Evolutionary conservation across 2,113 vertebrate species (phyloP).

Genomic region (Dermatemys mawii): DNA sequence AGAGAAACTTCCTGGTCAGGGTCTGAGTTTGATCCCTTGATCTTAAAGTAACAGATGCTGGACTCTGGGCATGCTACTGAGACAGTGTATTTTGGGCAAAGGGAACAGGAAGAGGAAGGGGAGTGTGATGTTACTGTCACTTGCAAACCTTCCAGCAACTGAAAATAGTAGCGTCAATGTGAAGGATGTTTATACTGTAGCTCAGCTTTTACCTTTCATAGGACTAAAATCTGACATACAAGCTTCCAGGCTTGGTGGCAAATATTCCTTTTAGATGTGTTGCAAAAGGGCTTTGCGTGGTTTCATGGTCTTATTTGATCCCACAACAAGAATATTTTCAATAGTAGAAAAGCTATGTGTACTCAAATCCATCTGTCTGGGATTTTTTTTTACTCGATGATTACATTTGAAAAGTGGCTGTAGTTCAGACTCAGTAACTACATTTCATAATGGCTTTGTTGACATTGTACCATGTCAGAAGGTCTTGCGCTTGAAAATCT

Average conservation of each 20-base stretch:
- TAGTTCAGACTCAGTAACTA: not conserved
- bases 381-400: not conserved
- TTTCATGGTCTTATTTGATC: not conserved
- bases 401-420: not conserved
- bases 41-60: not conserved
- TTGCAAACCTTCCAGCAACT: fast-evolving
- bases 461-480: not conserved
- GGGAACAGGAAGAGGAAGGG: not conserved
- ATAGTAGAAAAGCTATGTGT: not conserved
- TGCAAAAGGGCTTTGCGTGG: not conserved
- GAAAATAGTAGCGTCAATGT: not conserved
- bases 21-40: fast-evolving
- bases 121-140: not conserved
- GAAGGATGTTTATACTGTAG: not conserved
- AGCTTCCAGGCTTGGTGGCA: not conserved
- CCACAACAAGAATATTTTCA: not conserved
- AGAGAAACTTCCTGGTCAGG: not conserved
- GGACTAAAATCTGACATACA: not conserved
- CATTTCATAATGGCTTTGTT: not conserved
- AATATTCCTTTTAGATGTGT: not conserved
- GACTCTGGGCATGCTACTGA: not conserved
- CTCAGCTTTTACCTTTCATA: not conserved
- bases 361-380: not conserved
- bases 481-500: not conserved
- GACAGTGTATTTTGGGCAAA: not conserved